These are phyloP conservation scores for Leistus spinibarbis DNA, from an alignment of 2,888 invertebrate species.

Conservation along the genomic window DNA sequence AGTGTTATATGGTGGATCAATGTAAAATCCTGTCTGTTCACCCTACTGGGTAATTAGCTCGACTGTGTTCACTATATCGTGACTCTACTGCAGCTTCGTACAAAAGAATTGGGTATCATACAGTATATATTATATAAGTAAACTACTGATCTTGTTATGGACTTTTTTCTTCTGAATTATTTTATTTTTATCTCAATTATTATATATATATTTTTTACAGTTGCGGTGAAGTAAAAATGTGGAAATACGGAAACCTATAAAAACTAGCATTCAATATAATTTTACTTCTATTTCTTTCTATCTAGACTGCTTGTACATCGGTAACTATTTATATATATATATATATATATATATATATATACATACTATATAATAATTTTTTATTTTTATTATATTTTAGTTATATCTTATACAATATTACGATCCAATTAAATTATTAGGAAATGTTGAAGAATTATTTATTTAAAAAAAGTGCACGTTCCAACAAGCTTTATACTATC, in stretches of 20 bases:
- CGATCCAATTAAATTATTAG: not conserved
- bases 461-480: not conserved
- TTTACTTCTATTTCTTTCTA: not conserved
- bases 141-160: no score
- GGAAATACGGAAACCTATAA: slow-evolving; percentile 58
- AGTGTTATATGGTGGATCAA: no score
- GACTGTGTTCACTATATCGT: no score
- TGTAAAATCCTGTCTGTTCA: no score
- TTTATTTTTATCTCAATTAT: slow-evolving; percentile 1
- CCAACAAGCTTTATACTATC: not conserved
- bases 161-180: no score
- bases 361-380: not conserved
- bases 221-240: slow-evolving; percentile 74
- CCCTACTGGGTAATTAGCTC: no score
- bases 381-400: not conserved
- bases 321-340: not conserved
- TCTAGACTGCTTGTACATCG: not conserved
- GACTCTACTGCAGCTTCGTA: no score
- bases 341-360: not conserved
- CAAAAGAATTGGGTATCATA: no score
- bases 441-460: not conserved
- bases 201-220: slow-evolving; percentile 60
- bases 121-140: no score
- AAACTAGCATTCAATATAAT: slow-evolving; percentile 13
- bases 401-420: not conserved